Base-by-base conservation (phyloP, 2,113 vertebrate genomes). In the Bagarius yarrelli region DNA sequence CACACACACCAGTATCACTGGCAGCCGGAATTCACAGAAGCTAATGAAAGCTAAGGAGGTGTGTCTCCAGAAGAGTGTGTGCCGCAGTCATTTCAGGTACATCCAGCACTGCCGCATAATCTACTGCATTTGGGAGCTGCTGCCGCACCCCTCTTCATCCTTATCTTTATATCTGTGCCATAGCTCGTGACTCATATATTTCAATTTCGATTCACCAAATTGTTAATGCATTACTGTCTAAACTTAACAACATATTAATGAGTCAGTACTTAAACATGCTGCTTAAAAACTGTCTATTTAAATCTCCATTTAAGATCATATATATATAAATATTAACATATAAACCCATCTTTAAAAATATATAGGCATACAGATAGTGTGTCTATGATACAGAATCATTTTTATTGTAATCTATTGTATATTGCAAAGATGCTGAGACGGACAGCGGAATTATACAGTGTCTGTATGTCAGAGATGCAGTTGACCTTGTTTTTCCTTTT, bases 1-100 rank as follows among this genome's bases (percentile, higher is more conserved):
- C 34, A 15, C n/a, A 76, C 52, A 23, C 21, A 40, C n/a, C 76
- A 86, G 84, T 86, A 85, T 86, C 82, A 77, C 72, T 76, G 44
- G 27, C 82, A 60, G 76, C 66, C 74, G 57, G 76, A 75, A 80
- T 86, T 64, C 14, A 47, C 66, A 19, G 79, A 79, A 77, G 73
- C 73, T 71, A 73, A 84, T 47, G 82, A 80, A 40, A 81, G 34
- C 63, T 76, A 55, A 61, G 72, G 40, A 34, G 76, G 64, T 52
- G 81, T 70, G 19, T 82, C 73, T 78, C 79, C 27, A 66, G 34
- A 72, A 74, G 79, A 80, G 74, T 56, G 66, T 66, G 69, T 72
- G 79, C 83, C 44, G 83, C 83, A 78, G 83, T 69, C 80, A 67
- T 64, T 75, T 66, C 80, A 57, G 80, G 72, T 50, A 44, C 72